phyloP scores from a whole-genome alignment of 2,113 vertebrate species.

The Oreocharis arfaki region DNA sequence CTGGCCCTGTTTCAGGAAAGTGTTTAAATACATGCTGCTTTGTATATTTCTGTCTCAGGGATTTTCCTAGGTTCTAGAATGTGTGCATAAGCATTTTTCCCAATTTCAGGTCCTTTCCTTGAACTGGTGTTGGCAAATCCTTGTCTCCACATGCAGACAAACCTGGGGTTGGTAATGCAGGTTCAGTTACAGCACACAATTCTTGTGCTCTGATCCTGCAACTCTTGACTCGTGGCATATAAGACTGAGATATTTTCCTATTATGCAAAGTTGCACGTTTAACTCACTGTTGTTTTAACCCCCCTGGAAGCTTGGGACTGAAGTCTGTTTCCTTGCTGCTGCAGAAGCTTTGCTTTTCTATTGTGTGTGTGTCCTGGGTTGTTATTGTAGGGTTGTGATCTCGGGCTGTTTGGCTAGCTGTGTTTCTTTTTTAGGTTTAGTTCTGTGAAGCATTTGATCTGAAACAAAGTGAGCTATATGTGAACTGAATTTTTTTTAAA shows the following conservation, averaged over 20 bases:
- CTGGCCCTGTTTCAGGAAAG: not conserved
- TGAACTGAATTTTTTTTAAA: not conserved
- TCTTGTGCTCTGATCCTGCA: not conserved
- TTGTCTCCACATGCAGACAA: not conserved
- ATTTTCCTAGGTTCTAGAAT: not conserved
- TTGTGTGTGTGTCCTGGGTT: conserved; percentile 28
- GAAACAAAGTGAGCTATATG: not conserved
- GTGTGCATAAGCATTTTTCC: not conserved
- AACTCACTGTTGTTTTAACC: conserved; percentile 52
- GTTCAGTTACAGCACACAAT: not conserved
- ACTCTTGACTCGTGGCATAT: rapidly evolving
- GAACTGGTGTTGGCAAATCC: not conserved
- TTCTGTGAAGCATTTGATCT: conserved; percentile 29
- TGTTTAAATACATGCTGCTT: not conserved
- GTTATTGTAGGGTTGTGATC: conserved; percentile 43
- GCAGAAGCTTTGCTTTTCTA: conserved; percentile 35
- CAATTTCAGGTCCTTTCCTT: not conserved
- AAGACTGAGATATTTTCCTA: not conserved
- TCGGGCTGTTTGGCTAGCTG: conserved; percentile 32
- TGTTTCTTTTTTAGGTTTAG: not conserved
- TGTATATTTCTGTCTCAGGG: not conserved
- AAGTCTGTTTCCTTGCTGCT: conserved; percentile 55
- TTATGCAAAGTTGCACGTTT: conserved; percentile 24
- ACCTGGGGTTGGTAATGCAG: rapidly evolving
- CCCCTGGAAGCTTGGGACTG: conserved; percentile 51